phyloP scores from a whole-genome alignment of 2,888 invertebrate genomes.

The Machimus atricapillus region DNA sequence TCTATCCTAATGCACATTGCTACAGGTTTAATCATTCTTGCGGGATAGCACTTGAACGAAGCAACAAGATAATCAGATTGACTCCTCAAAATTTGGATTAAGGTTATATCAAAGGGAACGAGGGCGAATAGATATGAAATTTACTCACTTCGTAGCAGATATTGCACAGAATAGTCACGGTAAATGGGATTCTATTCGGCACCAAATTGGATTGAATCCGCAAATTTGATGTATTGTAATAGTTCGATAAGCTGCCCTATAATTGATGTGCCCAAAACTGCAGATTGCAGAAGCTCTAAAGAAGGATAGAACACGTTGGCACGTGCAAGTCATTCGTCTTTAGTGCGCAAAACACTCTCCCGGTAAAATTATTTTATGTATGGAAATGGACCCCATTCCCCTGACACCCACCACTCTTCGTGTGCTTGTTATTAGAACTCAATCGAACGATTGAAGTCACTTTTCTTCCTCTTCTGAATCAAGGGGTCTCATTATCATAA shows the following conservation, averaged over 20 bases:
- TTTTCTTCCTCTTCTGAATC: not conserved
- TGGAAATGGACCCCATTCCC: not conserved
- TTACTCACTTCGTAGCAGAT: not conserved
- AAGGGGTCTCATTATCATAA: not conserved
- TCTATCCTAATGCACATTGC: not conserved
- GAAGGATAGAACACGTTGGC: not conserved
- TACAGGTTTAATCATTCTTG: not conserved
- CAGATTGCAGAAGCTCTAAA: not conserved
- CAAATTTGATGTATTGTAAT: not conserved
- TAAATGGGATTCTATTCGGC: not conserved
- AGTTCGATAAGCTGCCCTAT: not conserved
- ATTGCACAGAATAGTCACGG: not conserved
- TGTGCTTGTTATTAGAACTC: not conserved
- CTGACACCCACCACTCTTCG: not conserved
- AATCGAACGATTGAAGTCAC: not conserved
- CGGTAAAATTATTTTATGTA: not conserved
- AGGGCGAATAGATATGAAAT: not conserved
- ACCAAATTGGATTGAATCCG: not conserved
- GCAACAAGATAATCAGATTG: constrained; percentile 1
- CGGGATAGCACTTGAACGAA: not conserved
- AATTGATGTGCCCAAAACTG: not conserved
- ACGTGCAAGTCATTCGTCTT: not conserved
- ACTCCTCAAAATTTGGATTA: constrained; percentile 12
- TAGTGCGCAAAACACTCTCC: not conserved
- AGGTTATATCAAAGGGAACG: not conserved